Percentiles rank a stretch among this genome's conserved stretches.
phyloP scores from a whole-genome alignment of 2,113 vertebrate genomes.

The Calidris pygmaea region DNA sequence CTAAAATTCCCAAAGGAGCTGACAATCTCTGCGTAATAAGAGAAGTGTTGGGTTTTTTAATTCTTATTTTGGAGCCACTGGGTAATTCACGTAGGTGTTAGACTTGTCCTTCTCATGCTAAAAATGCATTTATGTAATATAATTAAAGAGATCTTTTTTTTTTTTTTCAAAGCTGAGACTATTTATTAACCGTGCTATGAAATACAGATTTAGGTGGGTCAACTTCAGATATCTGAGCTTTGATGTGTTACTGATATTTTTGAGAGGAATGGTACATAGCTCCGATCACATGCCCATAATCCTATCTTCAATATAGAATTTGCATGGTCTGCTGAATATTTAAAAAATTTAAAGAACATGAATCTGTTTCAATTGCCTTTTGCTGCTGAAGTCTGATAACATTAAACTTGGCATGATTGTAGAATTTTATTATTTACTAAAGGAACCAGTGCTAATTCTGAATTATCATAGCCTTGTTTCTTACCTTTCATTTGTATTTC shows the following conservation, averaged over 20 bases:
- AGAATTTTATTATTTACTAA: neutral
- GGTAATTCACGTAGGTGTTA: neutral
- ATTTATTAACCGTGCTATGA: neutral
- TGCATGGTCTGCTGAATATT: neutral
- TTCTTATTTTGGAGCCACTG: neutral
- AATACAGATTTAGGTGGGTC: neutral
- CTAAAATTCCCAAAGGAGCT: neutral
- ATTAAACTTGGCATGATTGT: neutral
- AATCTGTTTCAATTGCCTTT: neutral
- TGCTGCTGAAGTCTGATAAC: neutral
- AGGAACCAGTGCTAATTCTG: neutral
- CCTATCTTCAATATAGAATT: neutral
- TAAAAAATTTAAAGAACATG: neutral
- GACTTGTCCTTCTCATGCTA: neutral
- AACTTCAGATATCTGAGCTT: neutral
- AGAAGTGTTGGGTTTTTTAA: neutral
- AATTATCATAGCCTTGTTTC: neutral
- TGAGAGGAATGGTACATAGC: neutral
- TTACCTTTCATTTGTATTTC: neutral
- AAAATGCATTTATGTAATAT: neutral
- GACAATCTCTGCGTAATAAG: neutral
- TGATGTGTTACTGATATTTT: neutral
- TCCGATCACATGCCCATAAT: neutral
- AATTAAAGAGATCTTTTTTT: neutral
- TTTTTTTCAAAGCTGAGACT: neutral